These are phyloP conservation scores for Apis florea DNA, from an alignment of 1,140 invertebrate species.

Conservation along the genomic window DNA sequence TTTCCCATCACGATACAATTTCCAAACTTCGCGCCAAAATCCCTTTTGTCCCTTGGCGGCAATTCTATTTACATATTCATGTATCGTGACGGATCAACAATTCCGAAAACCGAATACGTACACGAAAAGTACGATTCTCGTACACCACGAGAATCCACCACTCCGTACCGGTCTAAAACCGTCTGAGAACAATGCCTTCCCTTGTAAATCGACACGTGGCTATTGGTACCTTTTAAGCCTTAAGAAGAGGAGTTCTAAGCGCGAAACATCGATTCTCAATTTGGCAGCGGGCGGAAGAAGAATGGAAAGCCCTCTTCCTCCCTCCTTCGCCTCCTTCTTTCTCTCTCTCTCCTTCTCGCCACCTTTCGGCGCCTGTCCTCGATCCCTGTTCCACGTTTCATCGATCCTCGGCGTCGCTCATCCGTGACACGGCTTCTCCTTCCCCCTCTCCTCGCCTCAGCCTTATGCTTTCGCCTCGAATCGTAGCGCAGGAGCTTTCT, in stretches of 20 bases:
- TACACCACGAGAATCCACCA: not conserved
- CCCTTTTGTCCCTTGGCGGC: too few species aligned
- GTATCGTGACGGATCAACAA: too few species aligned
- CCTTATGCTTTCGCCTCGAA: not conserved
- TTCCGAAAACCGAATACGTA: too few species aligned
- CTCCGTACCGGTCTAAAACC: not conserved
- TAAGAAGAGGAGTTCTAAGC: constrained; percentile 34
- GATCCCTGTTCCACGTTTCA: constrained; percentile 30
- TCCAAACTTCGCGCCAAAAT: not conserved
- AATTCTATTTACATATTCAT: too few species aligned
- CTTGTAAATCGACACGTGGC: not conserved
- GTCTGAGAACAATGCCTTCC: not conserved
- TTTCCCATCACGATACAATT: too few species aligned
- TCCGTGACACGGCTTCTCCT: constrained; percentile 61
- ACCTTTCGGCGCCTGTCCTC: not conserved
- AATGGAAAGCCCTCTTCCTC: constrained; percentile 42
- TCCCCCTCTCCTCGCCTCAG: not conserved
- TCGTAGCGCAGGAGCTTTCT: constrained; percentile 27
- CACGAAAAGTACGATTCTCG: too few species aligned
- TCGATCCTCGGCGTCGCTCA: constrained; percentile 61
- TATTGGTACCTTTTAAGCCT: not conserved
- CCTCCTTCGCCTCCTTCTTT: not conserved
- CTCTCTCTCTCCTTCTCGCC: constrained; percentile 7
- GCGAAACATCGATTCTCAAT: constrained; percentile 65
- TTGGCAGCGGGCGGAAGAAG: constrained; percentile 58